A percentile compares a stretch with the other conserved stretches of the same genome.
Conservation (phyloP, 1,140 invertebrate genomes). For the Bombus fervidus region DNA sequence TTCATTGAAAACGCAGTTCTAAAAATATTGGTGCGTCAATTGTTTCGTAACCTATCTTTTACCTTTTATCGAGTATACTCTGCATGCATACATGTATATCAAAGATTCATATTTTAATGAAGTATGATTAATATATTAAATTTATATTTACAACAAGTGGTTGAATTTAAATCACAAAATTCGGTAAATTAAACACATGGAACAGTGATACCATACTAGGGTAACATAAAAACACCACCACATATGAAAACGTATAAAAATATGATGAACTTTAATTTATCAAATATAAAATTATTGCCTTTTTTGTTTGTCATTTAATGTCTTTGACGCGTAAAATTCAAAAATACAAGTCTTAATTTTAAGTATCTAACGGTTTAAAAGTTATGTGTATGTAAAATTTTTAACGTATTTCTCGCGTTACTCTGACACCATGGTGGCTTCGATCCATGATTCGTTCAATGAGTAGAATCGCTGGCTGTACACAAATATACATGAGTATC, state of each 20-base stretch:
- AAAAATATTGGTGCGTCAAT: slow-evolving; percentile 31
- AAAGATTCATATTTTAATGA: background rate
- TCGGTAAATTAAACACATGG: background rate
- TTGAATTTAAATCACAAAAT: background rate
- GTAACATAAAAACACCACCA: background rate
- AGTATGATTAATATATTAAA: background rate
- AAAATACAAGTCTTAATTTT: too few relatives aligned
- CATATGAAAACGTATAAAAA: background rate
- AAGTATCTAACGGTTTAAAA: too few relatives aligned
- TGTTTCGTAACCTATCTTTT: background rate
- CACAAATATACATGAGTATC: too few relatives aligned
- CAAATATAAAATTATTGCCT: too few relatives aligned
- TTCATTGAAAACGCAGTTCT: background rate
- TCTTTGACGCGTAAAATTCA: too few relatives aligned
- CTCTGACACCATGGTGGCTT: too few relatives aligned
- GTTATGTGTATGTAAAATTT: too few relatives aligned
- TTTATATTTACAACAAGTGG: background rate
- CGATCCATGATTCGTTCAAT: too few relatives aligned
- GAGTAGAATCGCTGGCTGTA: too few relatives aligned
- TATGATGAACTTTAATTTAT: background rate
- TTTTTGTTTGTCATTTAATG: too few relatives aligned
- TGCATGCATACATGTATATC: background rate
- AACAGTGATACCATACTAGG: background rate
- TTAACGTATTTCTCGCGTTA: too few relatives aligned
- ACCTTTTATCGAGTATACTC: background rate